These are phyloP conservation scores for Tinea trinotella DNA, from an alignment of 2,888 invertebrate species.

Conservation along the genomic window DNA sequence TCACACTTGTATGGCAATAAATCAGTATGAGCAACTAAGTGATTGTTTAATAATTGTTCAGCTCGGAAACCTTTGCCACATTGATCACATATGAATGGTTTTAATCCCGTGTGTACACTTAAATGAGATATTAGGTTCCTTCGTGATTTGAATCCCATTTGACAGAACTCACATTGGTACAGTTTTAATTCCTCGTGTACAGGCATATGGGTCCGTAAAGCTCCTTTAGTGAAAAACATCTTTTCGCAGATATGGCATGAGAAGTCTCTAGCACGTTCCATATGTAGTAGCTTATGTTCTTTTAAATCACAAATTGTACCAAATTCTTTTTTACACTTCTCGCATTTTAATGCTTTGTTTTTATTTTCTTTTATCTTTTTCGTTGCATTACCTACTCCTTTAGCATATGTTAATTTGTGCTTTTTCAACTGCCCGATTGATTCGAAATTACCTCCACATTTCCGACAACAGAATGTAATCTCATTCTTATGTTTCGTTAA, in stretches of 20 bases:
- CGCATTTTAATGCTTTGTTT: conserved; percentile 43
- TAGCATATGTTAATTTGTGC: conserved; percentile 41
- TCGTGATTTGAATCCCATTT: conserved; percentile 51
- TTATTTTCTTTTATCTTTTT: conserved; percentile 29
- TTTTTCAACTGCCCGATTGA: conserved; percentile 42
- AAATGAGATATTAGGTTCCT: conserved; percentile 57
- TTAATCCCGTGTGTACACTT: conserved; percentile 50
- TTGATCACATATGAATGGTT: conserved; percentile 62
- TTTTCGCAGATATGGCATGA: conserved; percentile 61
- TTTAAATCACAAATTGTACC: conserved; percentile 51
- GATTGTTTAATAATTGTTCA: conserved; percentile 59
- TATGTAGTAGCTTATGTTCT: conserved; percentile 56
- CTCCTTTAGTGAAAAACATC: conserved; percentile 64
- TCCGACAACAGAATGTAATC: conserved; percentile 37
- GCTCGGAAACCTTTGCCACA: conserved; percentile 60
- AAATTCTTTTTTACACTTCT: conserved; percentile 50
- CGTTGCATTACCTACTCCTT: conserved; percentile 24
- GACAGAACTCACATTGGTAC: conserved; percentile 57
- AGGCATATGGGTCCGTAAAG: conserved; percentile 52
- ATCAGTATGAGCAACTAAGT: conserved; percentile 62
- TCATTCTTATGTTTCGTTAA: conserved; percentile 32
- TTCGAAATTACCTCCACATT: conserved; percentile 48
- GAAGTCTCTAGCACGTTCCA: conserved; percentile 54
- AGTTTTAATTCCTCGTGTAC: conserved; percentile 56
- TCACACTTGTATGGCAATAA: conserved; percentile 56